Evolutionary conservation across 2,113 vertebrate genomes (phyloP).

Genomic region (Sceloporus undulatus): DNA sequence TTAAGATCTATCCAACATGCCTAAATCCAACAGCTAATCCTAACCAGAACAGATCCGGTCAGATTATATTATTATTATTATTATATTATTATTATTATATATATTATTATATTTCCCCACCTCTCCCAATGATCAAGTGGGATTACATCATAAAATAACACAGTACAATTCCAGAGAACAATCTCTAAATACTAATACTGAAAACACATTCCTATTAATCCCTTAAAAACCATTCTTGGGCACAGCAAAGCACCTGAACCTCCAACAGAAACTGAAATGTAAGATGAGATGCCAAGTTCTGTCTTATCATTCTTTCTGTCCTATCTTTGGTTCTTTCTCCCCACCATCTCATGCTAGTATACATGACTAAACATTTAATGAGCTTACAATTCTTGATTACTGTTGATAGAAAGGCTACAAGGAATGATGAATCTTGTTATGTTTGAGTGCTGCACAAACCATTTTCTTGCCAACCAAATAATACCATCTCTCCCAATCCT

Average conservation of each 20-base stretch:
- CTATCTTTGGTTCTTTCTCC: not conserved
- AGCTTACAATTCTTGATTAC: not conserved
- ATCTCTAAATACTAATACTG: no score
- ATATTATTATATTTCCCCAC: no score
- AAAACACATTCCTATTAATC: no score
- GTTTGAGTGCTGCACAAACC: not conserved
- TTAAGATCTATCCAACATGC: no score
- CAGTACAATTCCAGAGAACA: no score
- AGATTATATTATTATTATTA: no score
- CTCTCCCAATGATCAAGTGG: no score
- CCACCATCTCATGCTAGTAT: not conserved
- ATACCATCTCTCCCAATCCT: not conserved
- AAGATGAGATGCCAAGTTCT: not conserved
- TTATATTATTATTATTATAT: no score
- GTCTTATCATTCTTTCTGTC: not conserved
- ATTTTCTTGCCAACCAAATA: not conserved
- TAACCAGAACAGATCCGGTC: no score
- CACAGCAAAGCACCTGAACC: not conserved
- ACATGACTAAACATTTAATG: conserved; percentile 1
- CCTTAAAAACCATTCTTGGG: not conserved
- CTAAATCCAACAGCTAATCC: no score
- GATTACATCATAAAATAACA: no score
- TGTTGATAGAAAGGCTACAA: conserved; percentile 4
- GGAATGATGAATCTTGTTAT: not conserved
- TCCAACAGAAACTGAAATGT: not conserved